Evolutionary conservation across 1,140 invertebrate genomes (phyloP).

Genomic region (Sycophila sp.): DNA sequence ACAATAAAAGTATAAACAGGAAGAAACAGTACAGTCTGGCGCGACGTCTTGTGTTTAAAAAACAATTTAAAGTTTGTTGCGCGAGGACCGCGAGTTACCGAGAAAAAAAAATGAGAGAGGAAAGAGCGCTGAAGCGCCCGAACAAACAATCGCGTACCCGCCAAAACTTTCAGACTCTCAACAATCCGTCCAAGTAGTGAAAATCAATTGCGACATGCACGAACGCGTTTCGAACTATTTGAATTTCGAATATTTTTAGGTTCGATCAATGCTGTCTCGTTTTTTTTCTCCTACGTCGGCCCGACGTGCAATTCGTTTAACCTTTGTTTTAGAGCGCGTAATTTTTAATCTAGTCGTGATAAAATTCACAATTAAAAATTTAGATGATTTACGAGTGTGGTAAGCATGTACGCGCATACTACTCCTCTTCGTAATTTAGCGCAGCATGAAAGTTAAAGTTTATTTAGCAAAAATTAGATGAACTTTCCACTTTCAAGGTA

Average conservation of each 20-base stretch:
- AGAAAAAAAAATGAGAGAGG: background rate
- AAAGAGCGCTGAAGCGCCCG: background rate
- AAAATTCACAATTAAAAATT: no score
- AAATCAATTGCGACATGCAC: slow-evolving; percentile 20
- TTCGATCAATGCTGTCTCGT: background rate
- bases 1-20: no score
- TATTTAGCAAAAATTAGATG: no score
- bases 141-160: slow-evolving; percentile 11
- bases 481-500: no score
- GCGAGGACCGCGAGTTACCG: slow-evolving; percentile 7
- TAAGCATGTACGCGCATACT: no score
- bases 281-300: no score
- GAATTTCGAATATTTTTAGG: slow-evolving; percentile 4
- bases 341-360: no score
- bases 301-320: no score
- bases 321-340: no score
- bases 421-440: no score
- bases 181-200: slow-evolving; percentile 25
- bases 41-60: slow-evolving; percentile 40
- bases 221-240: background rate
- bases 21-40: background rate
- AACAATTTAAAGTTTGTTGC: slow-evolving; percentile 49
- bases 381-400: no score
- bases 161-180: slow-evolving; percentile 29
- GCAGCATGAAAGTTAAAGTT: no score